Conservation (phyloP, 2,113 vertebrate genomes). For the Pardalotus punctatus region DNA sequence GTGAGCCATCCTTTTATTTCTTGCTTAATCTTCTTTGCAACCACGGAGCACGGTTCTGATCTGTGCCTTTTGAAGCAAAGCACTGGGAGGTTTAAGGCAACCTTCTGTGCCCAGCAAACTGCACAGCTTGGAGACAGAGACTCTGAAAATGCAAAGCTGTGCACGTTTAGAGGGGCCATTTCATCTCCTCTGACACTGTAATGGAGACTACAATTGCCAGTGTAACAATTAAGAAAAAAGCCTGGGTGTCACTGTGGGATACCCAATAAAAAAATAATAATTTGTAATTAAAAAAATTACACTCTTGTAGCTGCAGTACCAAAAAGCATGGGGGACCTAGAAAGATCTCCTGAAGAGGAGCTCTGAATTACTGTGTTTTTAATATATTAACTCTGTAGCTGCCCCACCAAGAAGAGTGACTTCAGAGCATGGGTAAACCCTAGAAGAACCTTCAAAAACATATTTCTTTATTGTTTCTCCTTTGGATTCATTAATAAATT, state of each 20-base stretch:
- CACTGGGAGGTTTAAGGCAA: neutral
- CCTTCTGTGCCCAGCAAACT: neutral
- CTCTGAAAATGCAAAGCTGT: neutral
- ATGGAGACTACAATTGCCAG: neutral
- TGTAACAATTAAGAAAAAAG: neutral
- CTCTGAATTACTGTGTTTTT: neutral
- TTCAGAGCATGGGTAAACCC: neutral
- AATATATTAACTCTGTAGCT: neutral
- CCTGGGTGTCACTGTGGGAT: neutral
- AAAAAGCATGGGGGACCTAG: neutral
- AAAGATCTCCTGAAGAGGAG: neutral
- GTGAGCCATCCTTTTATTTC: neutral
- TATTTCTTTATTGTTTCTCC: neutral
- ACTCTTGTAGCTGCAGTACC: neutral
- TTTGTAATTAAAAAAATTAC: neutral
- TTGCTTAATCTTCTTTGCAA: neutral
- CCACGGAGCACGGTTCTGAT: neutral
- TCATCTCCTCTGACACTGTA: neutral
- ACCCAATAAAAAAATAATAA: neutral
- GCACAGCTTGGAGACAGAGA: neutral
- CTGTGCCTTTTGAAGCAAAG: conserved; percentile 17
- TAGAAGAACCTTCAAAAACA: neutral
- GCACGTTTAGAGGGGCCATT: neutral
- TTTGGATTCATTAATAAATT: neutral
- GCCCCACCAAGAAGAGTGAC: neutral